A percentile compares a stretch with the other conserved stretches of the same genome.
phyloP scores from a whole-genome alignment of 2,797 vertebrate genomes.

The Enteromius anoplus region DNA sequence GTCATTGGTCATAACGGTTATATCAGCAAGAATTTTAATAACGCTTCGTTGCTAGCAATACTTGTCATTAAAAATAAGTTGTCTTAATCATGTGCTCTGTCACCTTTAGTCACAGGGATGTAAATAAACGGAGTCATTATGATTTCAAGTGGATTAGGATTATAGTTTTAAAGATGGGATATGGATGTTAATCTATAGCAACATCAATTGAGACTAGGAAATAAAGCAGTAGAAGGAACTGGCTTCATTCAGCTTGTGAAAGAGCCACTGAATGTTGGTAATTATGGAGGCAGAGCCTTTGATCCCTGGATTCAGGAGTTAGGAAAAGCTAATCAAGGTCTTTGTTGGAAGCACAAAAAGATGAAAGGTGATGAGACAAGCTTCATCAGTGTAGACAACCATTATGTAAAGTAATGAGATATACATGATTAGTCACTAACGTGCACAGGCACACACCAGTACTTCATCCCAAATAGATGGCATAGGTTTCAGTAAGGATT shows the following conservation, averaged over 20 bases:
- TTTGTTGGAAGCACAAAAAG: slow-evolving; percentile 22
- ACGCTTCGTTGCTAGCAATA: neutral
- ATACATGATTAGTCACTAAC: slow-evolving; percentile 4
- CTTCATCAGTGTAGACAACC: slow-evolving; percentile 16
- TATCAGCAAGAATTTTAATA: neutral
- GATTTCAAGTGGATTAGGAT: slow-evolving; percentile 26
- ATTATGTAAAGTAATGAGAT: slow-evolving; percentile 37
- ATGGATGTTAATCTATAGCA: slow-evolving; percentile 5
- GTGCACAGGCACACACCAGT: neutral
- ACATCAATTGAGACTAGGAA: slow-evolving; percentile 4
- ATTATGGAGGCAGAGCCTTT: slow-evolving; percentile 24
- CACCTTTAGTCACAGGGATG: slow-evolving; percentile 1
- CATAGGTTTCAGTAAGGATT: neutral
- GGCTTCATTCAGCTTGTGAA: slow-evolving; percentile 6
- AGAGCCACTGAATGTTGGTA: slow-evolving; percentile 17
- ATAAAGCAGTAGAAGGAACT: slow-evolving; percentile 6
- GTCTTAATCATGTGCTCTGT: neutral
- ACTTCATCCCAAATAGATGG: neutral
- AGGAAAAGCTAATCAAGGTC: slow-evolving; percentile 39
- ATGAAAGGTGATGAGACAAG: slow-evolving; percentile 27
- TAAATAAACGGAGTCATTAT: neutral
- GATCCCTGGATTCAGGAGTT: slow-evolving; percentile 4
- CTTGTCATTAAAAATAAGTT: neutral
- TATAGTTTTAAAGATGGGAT: slow-evolving; percentile 6
- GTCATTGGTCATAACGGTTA: neutral